These are phyloP conservation scores for Echinarachnius parma DNA, from an alignment of 53 echinoderm and acorn worm genomes.

Conservation along the genomic window DNA sequence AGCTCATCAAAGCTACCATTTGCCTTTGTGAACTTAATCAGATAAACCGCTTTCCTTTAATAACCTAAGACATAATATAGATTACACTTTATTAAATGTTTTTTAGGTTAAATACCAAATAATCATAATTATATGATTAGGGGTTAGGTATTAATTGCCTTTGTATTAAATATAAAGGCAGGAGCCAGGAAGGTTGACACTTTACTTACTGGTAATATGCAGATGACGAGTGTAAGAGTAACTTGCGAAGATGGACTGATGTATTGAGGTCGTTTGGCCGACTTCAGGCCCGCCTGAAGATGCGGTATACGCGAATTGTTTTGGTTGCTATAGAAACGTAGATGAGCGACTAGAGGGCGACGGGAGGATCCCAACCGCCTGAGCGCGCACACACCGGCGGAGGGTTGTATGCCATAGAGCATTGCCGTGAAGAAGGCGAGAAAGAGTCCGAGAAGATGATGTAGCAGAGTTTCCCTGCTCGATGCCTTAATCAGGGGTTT, in stretches of 20 bases:
- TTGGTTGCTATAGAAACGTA: constrained; percentile 85
- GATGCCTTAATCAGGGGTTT: constrained; percentile 89
- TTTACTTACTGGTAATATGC: constrained; percentile 73
- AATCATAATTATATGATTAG: no score
- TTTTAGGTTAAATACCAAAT: no score
- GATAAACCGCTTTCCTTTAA: no score
- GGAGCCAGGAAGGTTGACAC: no score
- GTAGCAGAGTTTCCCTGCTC: constrained; percentile 77
- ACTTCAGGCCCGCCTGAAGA: constrained; percentile 78
- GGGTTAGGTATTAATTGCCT: no score
- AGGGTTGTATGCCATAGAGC: constrained; percentile 50
- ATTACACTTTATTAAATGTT: no score
- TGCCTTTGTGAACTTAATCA: no score
- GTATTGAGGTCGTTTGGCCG: constrained; percentile 81
- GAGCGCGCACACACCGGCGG: constrained; percentile 50
- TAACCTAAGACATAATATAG: no score
- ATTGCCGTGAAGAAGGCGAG: constrained; percentile 66
- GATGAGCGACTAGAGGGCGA: constrained; percentile 70
- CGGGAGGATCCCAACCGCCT: constrained; percentile 71
- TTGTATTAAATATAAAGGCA: no score
- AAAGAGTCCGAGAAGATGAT: constrained; percentile 73
- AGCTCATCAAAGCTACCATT: no score
- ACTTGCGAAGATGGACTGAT: constrained; percentile 87
- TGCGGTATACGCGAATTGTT: constrained; percentile 84
- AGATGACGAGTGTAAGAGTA: constrained; percentile 54